These are phyloP conservation scores for Nomada fabriciana DNA, from an alignment of 2,888 invertebrate genomes.

Conservation along the genomic window DNA sequence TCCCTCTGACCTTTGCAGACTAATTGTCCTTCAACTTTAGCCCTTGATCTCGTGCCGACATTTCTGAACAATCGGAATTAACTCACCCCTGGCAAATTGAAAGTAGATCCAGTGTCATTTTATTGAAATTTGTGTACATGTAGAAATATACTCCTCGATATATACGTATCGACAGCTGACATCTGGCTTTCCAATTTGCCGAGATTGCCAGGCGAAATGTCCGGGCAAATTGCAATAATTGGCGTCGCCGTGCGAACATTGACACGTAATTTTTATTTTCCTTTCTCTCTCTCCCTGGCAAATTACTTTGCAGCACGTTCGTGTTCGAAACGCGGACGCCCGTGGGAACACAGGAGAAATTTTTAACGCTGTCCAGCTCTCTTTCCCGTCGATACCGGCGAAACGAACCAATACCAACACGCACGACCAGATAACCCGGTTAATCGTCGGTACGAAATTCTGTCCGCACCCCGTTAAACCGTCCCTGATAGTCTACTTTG, in stretches of 20 bases:
- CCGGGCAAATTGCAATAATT: conserved; percentile 54
- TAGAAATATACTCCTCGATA: background rate
- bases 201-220: conserved; percentile 47
- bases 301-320: conserved; percentile 41
- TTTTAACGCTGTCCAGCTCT: conserved; percentile 24
- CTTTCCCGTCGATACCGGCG: conserved; percentile 13
- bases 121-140: background rate
- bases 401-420: conserved; percentile 26
- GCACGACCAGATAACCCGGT: conserved; percentile 15
- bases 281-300: conserved; percentile 30
- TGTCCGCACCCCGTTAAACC: conserved; percentile 49
- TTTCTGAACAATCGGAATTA: too few relatives aligned
- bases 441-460: conserved; percentile 58
- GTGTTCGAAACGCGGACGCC: background rate
- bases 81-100: too few relatives aligned
- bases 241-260: conserved; percentile 50
- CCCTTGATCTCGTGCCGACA: too few relatives aligned
- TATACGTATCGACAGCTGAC: conserved; percentile 10
- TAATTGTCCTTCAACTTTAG: too few relatives aligned
- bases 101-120: background rate
- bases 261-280: conserved; percentile 57
- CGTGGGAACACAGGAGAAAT: conserved; percentile 12
- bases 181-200: conserved; percentile 54
- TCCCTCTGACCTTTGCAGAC: too few relatives aligned
- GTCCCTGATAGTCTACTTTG: conserved; percentile 56